phyloP scores from a whole-genome alignment of 2,888 invertebrate species.

The Protonemura montana region DNA sequence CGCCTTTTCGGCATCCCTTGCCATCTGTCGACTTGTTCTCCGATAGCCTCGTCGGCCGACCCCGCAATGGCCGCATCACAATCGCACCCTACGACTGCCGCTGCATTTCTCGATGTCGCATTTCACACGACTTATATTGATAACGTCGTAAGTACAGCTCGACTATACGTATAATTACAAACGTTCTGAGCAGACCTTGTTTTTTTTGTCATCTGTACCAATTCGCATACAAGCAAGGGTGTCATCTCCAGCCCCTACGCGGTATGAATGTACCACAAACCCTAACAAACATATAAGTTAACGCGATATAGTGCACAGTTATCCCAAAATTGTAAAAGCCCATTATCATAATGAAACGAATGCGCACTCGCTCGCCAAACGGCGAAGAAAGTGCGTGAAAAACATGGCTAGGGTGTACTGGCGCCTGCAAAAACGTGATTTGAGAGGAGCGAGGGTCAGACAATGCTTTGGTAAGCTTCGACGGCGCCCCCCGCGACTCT shows the following conservation, averaged over 20 bases:
- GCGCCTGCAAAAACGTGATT: background rate
- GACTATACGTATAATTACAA: slow-evolving; percentile 35
- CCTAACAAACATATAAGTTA: slow-evolving; percentile 9
- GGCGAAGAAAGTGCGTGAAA: background rate
- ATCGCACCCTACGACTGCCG: background rate
- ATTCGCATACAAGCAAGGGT: background rate
- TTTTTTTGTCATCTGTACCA: slow-evolving; percentile 3
- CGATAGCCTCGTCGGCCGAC: background rate
- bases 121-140: background rate
- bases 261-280: background rate
- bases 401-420: slow-evolving; percentile 1
- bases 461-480: slow-evolving; percentile 17
- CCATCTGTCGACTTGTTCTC: slow-evolving; percentile 30
- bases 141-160: slow-evolving; percentile 9
- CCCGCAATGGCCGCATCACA: background rate
- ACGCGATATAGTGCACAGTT: background rate
- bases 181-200: background rate
- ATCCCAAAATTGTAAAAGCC: slow-evolving; percentile 34
- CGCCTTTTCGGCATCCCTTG: slow-evolving; percentile 32
- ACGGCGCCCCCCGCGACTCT: background rate
- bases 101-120: background rate
- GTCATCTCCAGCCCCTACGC: background rate
- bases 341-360: slow-evolving; percentile 38
- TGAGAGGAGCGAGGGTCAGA: background rate
- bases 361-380: background rate